These are phyloP conservation scores for Siniperca obscura DNA, from an alignment of 2,797 vertebrate species.

Conservation along the genomic window DNA sequence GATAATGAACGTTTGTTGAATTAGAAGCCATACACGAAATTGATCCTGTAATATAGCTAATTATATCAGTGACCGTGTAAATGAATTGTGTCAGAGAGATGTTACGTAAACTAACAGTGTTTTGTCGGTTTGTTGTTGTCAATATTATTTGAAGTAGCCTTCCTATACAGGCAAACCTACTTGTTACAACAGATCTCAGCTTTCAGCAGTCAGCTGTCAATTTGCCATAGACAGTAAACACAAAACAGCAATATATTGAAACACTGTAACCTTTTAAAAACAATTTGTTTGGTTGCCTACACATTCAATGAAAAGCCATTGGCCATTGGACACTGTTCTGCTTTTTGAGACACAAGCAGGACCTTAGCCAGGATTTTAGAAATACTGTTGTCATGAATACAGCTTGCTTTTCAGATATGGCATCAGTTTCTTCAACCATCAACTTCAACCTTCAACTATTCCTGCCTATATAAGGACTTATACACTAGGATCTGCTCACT, in stretches of 20 bases:
- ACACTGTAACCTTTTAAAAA: background rate
- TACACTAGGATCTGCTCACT: background rate
- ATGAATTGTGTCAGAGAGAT: background rate
- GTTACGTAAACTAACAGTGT: background rate
- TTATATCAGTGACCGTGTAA: constrained; percentile 9
- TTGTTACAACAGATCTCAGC: background rate
- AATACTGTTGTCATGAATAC: background rate
- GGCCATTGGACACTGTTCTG: background rate
- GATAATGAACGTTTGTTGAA: background rate
- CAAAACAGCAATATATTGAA: background rate
- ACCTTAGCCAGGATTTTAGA: background rate
- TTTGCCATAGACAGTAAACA: background rate
- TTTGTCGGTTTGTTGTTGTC: background rate
- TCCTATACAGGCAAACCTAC: background rate
- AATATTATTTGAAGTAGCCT: too few relatives aligned
- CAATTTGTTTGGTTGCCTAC: background rate
- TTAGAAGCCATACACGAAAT: too few relatives aligned
- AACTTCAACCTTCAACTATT: background rate
- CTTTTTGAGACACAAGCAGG: background rate
- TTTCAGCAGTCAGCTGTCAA: background rate
- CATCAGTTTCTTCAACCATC: background rate
- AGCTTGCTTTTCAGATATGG: background rate
- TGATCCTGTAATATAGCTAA: background rate
- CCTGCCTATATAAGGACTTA: too few relatives aligned
- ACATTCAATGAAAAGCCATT: background rate